Percentiles rank a stretch among this genome's conserved stretches.
Conservation (phyloP, 2,888 invertebrate genomes). For the Drosophila niveifrons region DNA sequence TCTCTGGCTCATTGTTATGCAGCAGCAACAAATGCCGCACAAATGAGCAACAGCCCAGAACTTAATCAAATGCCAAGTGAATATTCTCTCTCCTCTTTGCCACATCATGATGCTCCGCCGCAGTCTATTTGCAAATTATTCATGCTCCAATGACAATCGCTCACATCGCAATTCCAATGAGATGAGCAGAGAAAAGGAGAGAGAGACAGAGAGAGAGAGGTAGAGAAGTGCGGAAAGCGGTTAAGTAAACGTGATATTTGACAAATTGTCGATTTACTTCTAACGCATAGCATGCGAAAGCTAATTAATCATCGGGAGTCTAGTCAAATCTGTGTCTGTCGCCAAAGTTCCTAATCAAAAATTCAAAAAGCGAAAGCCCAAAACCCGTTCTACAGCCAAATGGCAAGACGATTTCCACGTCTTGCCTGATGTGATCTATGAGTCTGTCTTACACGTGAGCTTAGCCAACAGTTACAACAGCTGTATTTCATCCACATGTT, state of each 20-base stretch:
- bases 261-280: conserved; percentile 45
- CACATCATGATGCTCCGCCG: conserved; percentile 10
- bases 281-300: conserved; percentile 35
- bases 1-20: conserved; percentile 68
- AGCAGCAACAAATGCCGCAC: conserved; percentile 66
- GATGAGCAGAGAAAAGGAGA: not conserved
- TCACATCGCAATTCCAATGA: not conserved
- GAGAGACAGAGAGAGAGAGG: not conserved
- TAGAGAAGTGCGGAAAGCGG: not conserved
- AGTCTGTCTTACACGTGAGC: not conserved
- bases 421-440: not conserved
- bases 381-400: not conserved
- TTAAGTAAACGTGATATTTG: conserved; percentile 51
- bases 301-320: conserved; percentile 65
- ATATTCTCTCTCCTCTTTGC: conserved; percentile 17
- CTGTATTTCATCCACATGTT: not conserved
- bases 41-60: conserved; percentile 49
- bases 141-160: conserved; percentile 47
- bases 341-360: conserved; percentile 60
- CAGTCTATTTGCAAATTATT: conserved; percentile 49
- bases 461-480: not conserved
- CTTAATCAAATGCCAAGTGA: conserved; percentile 65
- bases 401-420: not conserved
- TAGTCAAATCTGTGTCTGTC: conserved; percentile 51
- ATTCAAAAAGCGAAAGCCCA: conserved; percentile 30